Percentiles rank a stretch among this genome's conserved stretches.
These are phyloP conservation scores for Achatina immaculata DNA, from an alignment of 1,140 invertebrate genomes.

Conservation along the genomic window DNA sequence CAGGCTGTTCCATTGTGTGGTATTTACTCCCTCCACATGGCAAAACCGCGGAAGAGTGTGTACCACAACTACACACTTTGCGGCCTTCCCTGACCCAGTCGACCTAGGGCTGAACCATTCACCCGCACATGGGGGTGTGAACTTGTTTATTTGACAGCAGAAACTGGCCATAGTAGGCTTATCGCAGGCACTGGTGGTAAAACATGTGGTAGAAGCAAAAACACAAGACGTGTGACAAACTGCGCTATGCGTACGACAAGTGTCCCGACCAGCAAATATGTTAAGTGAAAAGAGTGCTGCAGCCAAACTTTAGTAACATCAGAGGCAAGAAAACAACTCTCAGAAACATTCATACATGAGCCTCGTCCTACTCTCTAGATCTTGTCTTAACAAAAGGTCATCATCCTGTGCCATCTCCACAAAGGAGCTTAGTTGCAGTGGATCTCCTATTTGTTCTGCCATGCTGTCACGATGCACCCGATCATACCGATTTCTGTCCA, in stretches of 20 bases:
- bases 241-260: neutral
- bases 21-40: slow-evolving; percentile 13
- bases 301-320: too few species aligned
- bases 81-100: slow-evolving; percentile 36
- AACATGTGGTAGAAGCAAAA: neutral
- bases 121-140: neutral
- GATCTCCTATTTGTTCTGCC: too few species aligned
- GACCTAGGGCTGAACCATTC: slow-evolving; percentile 38
- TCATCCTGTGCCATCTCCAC: too few species aligned
- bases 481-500: too few species aligned
- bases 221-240: neutral
- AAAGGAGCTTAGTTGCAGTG: too few species aligned
- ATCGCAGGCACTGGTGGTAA: neutral
- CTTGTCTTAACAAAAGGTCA: too few species aligned
- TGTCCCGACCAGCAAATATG: neutral
- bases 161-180: neutral
- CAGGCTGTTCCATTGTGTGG: slow-evolving; percentile 29
- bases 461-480: too few species aligned
- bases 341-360: too few species aligned
- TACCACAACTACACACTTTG: slow-evolving; percentile 35
- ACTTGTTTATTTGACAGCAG: neutral
- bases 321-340: too few species aligned
- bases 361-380: too few species aligned
- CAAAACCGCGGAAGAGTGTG: slow-evolving; percentile 20
- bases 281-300: too few species aligned